Evolutionary conservation across 1,140 invertebrate species (phyloP).

Genomic region (Antheraea mylitta): DNA sequence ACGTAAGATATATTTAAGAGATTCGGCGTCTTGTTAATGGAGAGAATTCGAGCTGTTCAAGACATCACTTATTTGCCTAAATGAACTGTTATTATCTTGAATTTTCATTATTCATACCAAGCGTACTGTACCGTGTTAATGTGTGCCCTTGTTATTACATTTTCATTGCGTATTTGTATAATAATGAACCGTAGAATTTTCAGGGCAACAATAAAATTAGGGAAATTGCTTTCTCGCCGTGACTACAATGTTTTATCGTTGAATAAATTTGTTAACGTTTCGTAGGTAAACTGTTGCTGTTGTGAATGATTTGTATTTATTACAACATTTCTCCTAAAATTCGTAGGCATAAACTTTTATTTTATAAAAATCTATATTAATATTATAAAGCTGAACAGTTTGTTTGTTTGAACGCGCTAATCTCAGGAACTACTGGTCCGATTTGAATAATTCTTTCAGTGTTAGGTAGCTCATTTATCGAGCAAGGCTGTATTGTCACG

Average conservation of each 20-base stretch:
- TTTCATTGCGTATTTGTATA: neutral
- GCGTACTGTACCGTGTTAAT: neutral
- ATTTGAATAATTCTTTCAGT: too few relatives aligned
- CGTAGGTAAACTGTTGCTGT: neutral
- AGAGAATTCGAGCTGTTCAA: neutral
- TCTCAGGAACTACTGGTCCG: too few relatives aligned
- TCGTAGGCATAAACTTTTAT: too few relatives aligned
- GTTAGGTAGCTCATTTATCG: too few relatives aligned
- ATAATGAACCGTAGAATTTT: constrained; percentile 16
- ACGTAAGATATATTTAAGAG: neutral
- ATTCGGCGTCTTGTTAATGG: neutral
- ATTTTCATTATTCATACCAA: constrained; percentile 1
- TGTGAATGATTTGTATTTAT: too few relatives aligned
- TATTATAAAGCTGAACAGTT: too few relatives aligned
- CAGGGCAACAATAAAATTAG: constrained; percentile 14
- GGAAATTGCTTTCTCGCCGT: constrained; percentile 14
- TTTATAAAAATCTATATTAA: too few relatives aligned
- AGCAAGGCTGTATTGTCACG: too few relatives aligned
- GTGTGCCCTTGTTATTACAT: neutral
- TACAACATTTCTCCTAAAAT: too few relatives aligned
- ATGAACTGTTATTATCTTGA: constrained; percentile 1
- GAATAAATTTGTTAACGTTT: neutral
- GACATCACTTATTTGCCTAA: neutral
- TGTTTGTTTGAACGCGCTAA: too few relatives aligned
- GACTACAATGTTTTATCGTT: constrained; percentile 5